Conservation (phyloP, 2,888 invertebrate genomes). For the Drosophila diplacantha region DNA sequence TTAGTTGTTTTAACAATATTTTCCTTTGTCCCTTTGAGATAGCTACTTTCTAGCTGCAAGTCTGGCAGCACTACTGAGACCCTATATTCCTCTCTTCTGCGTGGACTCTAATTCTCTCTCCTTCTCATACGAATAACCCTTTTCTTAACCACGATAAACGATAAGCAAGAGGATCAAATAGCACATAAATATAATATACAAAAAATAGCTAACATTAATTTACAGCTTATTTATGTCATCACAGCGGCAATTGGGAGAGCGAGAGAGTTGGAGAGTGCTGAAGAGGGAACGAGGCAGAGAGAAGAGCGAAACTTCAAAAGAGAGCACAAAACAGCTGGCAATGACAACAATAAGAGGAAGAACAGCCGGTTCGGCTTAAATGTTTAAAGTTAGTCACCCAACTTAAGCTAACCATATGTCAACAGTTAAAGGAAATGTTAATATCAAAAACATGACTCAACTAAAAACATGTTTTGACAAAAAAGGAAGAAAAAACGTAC, state of each 20-base stretch:
- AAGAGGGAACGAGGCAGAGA: not conserved
- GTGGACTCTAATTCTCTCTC: conserved; percentile 1
- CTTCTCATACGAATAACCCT: not conserved
- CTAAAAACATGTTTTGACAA: not conserved
- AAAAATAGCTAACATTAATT: not conserved
- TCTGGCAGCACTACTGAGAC: not conserved
- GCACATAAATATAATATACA: not conserved
- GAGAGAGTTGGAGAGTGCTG: not conserved
- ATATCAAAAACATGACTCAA: not conserved
- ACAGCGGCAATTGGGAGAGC: conserved; percentile 5
- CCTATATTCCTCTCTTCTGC: not conserved
- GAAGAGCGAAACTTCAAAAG: not conserved
- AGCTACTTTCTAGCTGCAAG: conserved; percentile 1
- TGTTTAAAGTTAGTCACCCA: conserved; percentile 1
- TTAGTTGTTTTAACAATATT: not conserved
- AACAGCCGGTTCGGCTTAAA: conserved; percentile 9
- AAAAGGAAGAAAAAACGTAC: not conserved
- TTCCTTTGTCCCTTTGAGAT: not conserved
- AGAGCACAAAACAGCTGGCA: conserved; percentile 9
- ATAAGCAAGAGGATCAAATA: not conserved
- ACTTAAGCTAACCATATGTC: too few relatives aligned
- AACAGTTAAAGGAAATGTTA: too few relatives aligned
- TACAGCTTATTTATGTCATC: not conserved
- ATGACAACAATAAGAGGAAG: conserved; percentile 6
- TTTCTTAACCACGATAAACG: not conserved